Evolutionary conservation across 2,888 invertebrate species (phyloP).

Genomic region (Aproaerema taeniolella): DNA sequence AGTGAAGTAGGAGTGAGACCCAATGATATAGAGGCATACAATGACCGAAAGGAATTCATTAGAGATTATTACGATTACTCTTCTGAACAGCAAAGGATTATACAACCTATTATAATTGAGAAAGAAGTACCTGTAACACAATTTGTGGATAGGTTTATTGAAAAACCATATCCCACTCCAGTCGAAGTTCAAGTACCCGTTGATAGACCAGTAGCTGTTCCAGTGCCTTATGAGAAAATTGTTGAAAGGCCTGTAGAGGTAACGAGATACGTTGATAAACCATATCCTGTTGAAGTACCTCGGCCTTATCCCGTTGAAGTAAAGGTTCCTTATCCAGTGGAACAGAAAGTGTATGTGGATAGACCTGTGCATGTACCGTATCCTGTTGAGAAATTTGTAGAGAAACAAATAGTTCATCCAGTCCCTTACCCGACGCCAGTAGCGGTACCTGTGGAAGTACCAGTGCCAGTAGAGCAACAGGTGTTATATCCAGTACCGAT

Average conservation of each 20-base stretch:
- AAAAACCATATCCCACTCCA: slow-evolving; percentile 60
- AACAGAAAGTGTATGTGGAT: slow-evolving; percentile 72
- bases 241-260: slow-evolving; percentile 74
- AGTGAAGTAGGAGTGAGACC: slow-evolving; percentile 45
- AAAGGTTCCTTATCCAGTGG: slow-evolving; percentile 67
- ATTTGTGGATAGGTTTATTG: slow-evolving; percentile 59
- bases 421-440: slow-evolving; percentile 64
- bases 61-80: slow-evolving; percentile 36
- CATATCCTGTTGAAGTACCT: slow-evolving; percentile 73
- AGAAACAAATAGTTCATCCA: slow-evolving; percentile 62
- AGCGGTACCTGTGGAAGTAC: slow-evolving; percentile 50
- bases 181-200: slow-evolving; percentile 52
- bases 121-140: slow-evolving; percentile 66
- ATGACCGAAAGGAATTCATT: slow-evolving; percentile 40
- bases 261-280: slow-evolving; percentile 74
- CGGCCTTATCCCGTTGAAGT: slow-evolving; percentile 75
- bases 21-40: slow-evolving; percentile 30
- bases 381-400: slow-evolving; percentile 70
- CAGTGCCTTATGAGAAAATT: slow-evolving; percentile 69
- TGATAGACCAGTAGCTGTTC: slow-evolving; percentile 60
- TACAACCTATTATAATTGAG: slow-evolving; percentile 66
- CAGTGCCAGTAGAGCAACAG: slow-evolving; percentile 52
- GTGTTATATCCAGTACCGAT: slow-evolving; percentile 54
- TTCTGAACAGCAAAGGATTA: slow-evolving; percentile 44
- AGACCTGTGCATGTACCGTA: slow-evolving; percentile 67